Evolutionary conservation across 2,797 vertebrate species (phyloP).

Genomic region (Sphaeramia orbicularis): DNA sequence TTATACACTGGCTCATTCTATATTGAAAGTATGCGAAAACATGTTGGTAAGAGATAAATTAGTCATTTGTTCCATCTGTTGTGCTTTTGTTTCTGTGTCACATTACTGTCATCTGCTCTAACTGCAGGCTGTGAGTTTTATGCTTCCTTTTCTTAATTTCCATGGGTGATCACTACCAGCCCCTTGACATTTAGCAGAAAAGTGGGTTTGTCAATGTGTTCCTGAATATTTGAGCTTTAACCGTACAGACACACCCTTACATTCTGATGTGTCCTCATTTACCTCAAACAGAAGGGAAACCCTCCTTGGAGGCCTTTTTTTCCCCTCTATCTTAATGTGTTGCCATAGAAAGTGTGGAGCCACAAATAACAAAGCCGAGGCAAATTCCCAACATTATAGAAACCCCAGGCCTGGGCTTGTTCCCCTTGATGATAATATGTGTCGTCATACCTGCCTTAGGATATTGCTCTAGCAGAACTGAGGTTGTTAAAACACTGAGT

Average conservation of each 20-base stretch:
- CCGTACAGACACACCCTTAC: not conserved
- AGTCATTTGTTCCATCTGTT: constrained; percentile 7
- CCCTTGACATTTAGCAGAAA: constrained; percentile 10
- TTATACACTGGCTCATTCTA: constrained; percentile 16
- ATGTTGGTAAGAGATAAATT: constrained; percentile 24
- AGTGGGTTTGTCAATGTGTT: constrained; percentile 7
- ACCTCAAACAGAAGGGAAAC: constrained; percentile 23
- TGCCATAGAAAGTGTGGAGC: constrained; percentile 39
- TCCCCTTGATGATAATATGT: constrained; percentile 67
- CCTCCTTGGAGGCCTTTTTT: constrained; percentile 31
- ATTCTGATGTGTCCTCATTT: constrained; percentile 36
- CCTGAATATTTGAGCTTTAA: constrained; percentile 9
- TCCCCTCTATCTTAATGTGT: constrained; percentile 36
- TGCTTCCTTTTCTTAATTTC: constrained; percentile 6
- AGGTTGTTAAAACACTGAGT: constrained; percentile 53
- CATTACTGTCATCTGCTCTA: constrained; percentile 2
- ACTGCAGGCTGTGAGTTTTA: not conserved
- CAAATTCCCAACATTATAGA: constrained; percentile 66
- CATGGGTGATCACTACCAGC: constrained; percentile 7
- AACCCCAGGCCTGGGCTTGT: constrained; percentile 81
- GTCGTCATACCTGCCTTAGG: constrained; percentile 81
- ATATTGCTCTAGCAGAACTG: constrained; percentile 75
- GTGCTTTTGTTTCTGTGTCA: not conserved
- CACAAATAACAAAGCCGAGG: constrained; percentile 62
- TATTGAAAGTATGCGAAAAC: constrained; percentile 6